Base-by-base conservation (phyloP, 2,888 invertebrate genomes). In the Pristionchus maxplancki region DNA sequence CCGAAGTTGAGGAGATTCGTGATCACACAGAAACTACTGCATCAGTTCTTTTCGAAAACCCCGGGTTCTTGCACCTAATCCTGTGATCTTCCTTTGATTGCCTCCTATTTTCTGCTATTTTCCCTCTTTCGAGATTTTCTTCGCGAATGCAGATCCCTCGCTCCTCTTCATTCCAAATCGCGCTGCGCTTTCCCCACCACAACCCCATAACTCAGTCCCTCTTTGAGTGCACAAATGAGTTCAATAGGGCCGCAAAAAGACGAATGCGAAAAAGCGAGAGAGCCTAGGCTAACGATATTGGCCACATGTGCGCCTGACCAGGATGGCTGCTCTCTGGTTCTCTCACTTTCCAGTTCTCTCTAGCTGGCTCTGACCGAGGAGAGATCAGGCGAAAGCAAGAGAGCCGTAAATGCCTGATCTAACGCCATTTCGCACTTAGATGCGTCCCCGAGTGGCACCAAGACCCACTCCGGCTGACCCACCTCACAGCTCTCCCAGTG, bases 231-330 rank as follows among this genome's bases (percentile, higher is more conserved):
- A 37, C 71, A 71, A 71, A 71, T 71, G 71, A 71, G 71, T 71
- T 71, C 71, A 71, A 71, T 71, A 71, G 71, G 71, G 37, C 64
- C 24, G 71, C 71, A 71, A 71, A 71, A 71, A 71, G 58, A n/a
- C 37, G 20, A 71, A 64, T 64, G 6, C 44, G 64, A 64, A 64
- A 64, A 37, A 37, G 24, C 0, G 37, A 40, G 40, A 37, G 37
- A 15, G 20, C 1, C 3, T 37, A 37, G 71, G 6, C 37, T 71
- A 71, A 71, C 37, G 71, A 71, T 37, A 71, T 71, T 71, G 71
- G 24, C 71, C 71, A 71, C 71, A 71, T 71, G 71, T 71, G 71
- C 4, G 6, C 71, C 13, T 31, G 1, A 4, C 8, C 15, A 37
- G 5, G 20, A 37, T 20, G 13, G 28, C 4, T 4, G 2, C 20